Base-by-base conservation (phyloP, 2,797 vertebrate genomes). In the Gastrophryne carolinensis region DNA sequence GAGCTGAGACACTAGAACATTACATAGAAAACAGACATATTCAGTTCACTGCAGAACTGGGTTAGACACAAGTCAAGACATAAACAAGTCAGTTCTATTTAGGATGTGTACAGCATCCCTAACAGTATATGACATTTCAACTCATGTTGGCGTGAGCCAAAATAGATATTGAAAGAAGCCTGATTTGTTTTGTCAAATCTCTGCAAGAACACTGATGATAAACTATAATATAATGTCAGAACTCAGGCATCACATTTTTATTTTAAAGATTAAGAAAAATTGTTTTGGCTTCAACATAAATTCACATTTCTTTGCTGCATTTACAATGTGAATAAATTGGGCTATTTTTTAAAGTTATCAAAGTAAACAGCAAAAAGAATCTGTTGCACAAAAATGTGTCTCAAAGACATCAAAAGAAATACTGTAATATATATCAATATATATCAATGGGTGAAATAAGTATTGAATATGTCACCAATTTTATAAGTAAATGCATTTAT, bases 271-370 rank as follows among this genome's bases (percentile, higher is more conserved):
- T 50, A 67, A 58, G 39, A 49, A 19, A 71, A 61, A 50, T 34
- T 47, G 27, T 19, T 49, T n/a, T 60, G 19, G 19, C 35, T 54
- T 50, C 4, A 15, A 8, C 24, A 61, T 71, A 34, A 17, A 19
- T 50, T 10, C 68, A 35, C 29, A 61, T 34, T 34, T 32, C 32
- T 23, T 53, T 54, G 23, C 35, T n/a, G n/a, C n/a, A n/a, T n/a
- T n/a, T n/a, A 58, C 26, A 70, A 19, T 60, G 17, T 34, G 26
- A 49, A 71, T 60, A 27, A 47, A 30, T 24, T 15, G 34, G 34
- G 65, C 49, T 39, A 54, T 67, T 67, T 61, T n/a, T 71, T 61
- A 60, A 60, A 26, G 35, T 61, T 60, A 61, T 32, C 29, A 49
- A 50, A 13, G 19, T 26, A 61, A 23, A 32, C 21, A 2, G 56